A percentile compares a stretch with the other conserved stretches of the same genome.
Evolutionary conservation across 2,797 vertebrate genomes (phyloP).

Genomic region (Peromyscus melanophrys): DNA sequence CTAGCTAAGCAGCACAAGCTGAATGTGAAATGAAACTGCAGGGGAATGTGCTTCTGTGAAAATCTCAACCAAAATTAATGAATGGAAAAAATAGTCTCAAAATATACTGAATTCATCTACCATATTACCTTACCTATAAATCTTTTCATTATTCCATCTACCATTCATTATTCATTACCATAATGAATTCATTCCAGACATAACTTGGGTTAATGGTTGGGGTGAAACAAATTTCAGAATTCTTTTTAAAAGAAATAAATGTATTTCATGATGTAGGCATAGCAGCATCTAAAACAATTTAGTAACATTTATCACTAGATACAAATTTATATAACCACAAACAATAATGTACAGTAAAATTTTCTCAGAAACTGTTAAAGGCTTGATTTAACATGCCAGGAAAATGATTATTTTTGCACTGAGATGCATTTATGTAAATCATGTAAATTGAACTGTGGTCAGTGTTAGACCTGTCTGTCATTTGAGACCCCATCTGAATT

Average conservation of each 20-base stretch:
- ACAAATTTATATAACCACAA: constrained; percentile 80
- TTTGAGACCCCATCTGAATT: constrained; percentile 88
- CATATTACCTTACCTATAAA: too few species aligned
- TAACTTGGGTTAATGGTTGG: constrained; percentile 60
- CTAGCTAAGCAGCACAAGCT: constrained; percentile 61
- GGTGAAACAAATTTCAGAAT: constrained; percentile 64
- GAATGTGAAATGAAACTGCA: constrained; percentile 68
- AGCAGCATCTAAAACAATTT: constrained; percentile 71
- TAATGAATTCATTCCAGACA: constrained; percentile 64
- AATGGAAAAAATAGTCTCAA: constrained; percentile 76
- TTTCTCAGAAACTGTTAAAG: constrained; percentile 82
- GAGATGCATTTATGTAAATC: constrained; percentile 84
- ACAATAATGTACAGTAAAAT: constrained; percentile 83
- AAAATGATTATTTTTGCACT: constrained; percentile 81
- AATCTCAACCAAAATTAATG: constrained; percentile 74
- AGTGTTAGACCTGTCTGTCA: constrained; percentile 87
- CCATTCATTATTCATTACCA: not conserved
- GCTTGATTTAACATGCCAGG: constrained; percentile 86
- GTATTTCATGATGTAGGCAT: constrained; percentile 77
- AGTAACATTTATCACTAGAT: constrained; percentile 73
- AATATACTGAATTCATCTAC: constrained; percentile 67
- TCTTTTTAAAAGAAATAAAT: constrained; percentile 74
- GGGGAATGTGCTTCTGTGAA: constrained; percentile 36
- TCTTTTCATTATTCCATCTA: too few species aligned
- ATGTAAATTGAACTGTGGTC: constrained; percentile 85